Conservation (phyloP, 2,113 vertebrate genomes). For the Spea multiplicata region DNA sequence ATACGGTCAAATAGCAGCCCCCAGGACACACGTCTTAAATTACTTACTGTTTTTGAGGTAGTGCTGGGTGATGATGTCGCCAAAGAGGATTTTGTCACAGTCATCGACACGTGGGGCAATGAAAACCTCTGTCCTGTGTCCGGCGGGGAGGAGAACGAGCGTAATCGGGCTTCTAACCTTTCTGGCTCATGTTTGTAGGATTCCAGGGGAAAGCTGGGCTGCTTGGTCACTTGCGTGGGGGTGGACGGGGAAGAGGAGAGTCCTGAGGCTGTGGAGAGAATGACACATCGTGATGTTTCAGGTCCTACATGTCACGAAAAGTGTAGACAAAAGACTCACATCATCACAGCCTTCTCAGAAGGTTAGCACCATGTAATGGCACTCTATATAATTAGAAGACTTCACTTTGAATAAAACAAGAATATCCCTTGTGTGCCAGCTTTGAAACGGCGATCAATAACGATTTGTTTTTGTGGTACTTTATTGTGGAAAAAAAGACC, state of each 20-base stretch:
- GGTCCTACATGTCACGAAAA: too few species aligned
- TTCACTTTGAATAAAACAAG: too few species aligned
- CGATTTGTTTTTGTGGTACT: too few species aligned
- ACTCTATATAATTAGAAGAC: too few species aligned
- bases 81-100: conserved; percentile 65
- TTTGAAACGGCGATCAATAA: too few species aligned
- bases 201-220: conserved; percentile 81
- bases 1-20: too few species aligned
- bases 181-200: conserved; percentile 77
- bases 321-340: too few species aligned
- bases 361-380: too few species aligned
- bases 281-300: background rate
- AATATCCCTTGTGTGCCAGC: too few species aligned
- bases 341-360: too few species aligned
- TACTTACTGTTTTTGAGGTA: conserved; percentile 85
- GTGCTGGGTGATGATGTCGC: conserved; percentile 66
- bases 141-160: conserved; percentile 75
- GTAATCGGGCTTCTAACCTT: conserved; percentile 71
- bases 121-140: conserved; percentile 80
- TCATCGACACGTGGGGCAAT: conserved; percentile 61
- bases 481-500: too few species aligned
- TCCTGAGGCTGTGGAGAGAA: conserved; percentile 73
- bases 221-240: conserved; percentile 83
- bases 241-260: conserved; percentile 85
- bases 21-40: too few species aligned